Evolutionary conservation across 1,140 invertebrate species (phyloP).

Genomic region (Meloidogyne exigua): DNA sequence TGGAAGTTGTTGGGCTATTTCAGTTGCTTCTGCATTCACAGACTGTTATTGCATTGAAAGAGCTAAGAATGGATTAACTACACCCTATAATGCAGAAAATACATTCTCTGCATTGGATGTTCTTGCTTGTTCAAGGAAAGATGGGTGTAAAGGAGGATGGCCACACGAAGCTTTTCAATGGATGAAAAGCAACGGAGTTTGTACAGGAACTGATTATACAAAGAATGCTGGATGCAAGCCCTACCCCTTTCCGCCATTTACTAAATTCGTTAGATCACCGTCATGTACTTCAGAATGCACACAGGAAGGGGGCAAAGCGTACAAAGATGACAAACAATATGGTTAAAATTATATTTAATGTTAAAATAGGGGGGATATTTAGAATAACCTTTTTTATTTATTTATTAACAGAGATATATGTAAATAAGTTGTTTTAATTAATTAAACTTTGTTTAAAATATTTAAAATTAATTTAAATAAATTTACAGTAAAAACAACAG

Average conservation of each 20-base stretch:
- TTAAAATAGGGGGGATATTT: conserved; percentile 57
- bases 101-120: conserved; percentile 14
- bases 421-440: too few species aligned
- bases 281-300: too few species aligned
- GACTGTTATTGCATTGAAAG: conserved; percentile 83
- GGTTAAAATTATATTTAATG: conserved; percentile 40
- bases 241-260: conserved; percentile 8
- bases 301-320: not conserved
- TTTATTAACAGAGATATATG: too few species aligned
- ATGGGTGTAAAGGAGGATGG: too few species aligned
- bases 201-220: conserved; percentile 6
- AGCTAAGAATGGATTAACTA: conserved; percentile 70
- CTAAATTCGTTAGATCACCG: not conserved
- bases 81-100: not conserved
- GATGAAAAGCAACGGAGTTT: conserved; percentile 1
- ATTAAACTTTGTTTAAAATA: too few species aligned
- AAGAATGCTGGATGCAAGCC: conserved; percentile 3
- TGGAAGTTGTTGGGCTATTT: conserved; percentile 63
- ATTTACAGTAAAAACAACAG: conserved; percentile 42
- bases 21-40: conserved; percentile 71
- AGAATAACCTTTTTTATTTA: too few species aligned
- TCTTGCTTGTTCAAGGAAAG: not conserved
- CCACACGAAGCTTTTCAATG: not conserved
- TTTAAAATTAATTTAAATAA: too few species aligned
- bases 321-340: not conserved